Evolutionary conservation across 2,888 invertebrate species (phyloP).

Genomic region (Plebejus argus): DNA sequence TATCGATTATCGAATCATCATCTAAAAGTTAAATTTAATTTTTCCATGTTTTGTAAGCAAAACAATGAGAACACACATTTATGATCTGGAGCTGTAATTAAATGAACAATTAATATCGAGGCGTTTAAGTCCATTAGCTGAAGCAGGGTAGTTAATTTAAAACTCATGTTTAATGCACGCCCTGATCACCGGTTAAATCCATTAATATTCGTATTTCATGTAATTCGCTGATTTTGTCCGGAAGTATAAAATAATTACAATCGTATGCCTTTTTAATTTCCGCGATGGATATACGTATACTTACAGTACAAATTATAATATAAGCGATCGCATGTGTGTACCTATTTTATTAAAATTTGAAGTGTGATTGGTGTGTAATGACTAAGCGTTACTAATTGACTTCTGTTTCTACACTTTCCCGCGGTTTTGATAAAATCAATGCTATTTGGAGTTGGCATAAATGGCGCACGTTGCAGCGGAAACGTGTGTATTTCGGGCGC

Average conservation of each 20-base stretch:
- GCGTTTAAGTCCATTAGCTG: conserved; percentile 38
- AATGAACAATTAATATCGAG: conserved; percentile 38
- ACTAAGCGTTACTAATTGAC: background rate
- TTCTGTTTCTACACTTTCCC: background rate
- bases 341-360: too few species aligned
- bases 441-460: conserved; percentile 14
- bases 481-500: conserved; percentile 18
- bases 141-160: conserved; percentile 28
- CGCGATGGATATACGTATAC: too few species aligned
- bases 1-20: background rate
- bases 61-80: conserved; percentile 38
- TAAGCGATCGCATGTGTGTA: too few species aligned
- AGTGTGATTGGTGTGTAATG: background rate
- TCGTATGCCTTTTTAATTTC: too few species aligned
- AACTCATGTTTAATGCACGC: conserved; percentile 37
- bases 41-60: too few species aligned
- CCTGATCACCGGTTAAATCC: conserved; percentile 10
- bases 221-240: background rate
- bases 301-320: too few species aligned
- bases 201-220: background rate
- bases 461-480: conserved; percentile 14
- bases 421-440: background rate
- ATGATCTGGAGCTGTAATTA: conserved; percentile 39
- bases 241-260: background rate
- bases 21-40: background rate